phyloP scores from a whole-genome alignment of 2,797 vertebrate species.

The Sylvilagus floridanus region DNA sequence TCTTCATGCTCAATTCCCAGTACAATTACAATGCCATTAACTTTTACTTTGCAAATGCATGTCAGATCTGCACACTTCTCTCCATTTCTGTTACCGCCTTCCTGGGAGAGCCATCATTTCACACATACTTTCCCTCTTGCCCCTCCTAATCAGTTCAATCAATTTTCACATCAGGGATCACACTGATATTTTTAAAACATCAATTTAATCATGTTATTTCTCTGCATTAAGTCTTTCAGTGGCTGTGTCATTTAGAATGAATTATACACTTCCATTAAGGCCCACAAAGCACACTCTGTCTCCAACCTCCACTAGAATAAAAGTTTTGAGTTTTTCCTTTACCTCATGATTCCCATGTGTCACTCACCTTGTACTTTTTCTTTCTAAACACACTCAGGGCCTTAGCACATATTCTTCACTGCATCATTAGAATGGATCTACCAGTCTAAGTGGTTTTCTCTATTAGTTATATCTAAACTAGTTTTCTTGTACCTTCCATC shows the following conservation, averaged over 20 bases:
- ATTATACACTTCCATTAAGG: background rate
- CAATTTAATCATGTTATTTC: background rate
- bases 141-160: background rate
- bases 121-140: background rate
- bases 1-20: background rate
- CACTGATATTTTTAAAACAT: background rate
- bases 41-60: background rate
- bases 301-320: background rate
- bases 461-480: background rate
- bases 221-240: background rate
- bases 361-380: background rate
- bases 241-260: background rate
- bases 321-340: background rate
- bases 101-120: background rate
- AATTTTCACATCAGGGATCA: background rate
- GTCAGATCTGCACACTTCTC: background rate
- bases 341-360: background rate
- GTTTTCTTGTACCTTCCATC: background rate
- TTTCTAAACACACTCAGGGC: background rate
- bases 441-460: background rate
- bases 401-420: background rate
- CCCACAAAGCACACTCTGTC: background rate
- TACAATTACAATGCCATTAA: background rate
- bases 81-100: background rate
- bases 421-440: background rate